Conservation (phyloP, 2,113 vertebrate genomes). For the Callithrix jacchus region DNA sequence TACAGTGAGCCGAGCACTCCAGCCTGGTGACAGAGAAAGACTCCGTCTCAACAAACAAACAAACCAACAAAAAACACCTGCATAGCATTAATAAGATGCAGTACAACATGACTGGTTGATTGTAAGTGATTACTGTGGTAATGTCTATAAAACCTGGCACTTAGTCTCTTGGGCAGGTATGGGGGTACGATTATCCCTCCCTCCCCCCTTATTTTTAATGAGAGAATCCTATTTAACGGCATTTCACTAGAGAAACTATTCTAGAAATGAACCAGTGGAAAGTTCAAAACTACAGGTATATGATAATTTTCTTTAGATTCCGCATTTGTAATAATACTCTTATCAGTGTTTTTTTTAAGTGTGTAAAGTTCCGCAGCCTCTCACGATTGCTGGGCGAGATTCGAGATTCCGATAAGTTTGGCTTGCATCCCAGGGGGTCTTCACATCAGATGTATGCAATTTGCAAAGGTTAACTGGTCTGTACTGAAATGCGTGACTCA, state of each 20-base stretch:
- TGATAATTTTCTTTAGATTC: background rate
- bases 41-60: too few relatives aligned
- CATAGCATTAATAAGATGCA: background rate
- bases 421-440: too few relatives aligned
- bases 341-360: background rate
- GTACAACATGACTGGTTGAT: background rate
- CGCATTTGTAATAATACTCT: background rate
- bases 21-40: too few relatives aligned
- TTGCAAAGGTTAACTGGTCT: too few relatives aligned
- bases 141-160: background rate
- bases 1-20: too few relatives aligned
- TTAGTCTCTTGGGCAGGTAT: background rate
- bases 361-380: background rate
- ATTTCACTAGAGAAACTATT: background rate
- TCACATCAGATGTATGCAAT: too few relatives aligned
- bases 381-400: too few relatives aligned
- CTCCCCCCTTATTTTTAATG: background rate
- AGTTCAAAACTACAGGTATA: background rate
- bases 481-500: background rate
- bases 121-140: background rate
- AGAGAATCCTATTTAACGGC: background rate
- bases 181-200: background rate
- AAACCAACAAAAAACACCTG: too few relatives aligned
- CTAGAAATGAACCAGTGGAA: background rate
- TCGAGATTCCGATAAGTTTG: too few relatives aligned